Conservation (phyloP, 1,140 invertebrate species). For the Polypedilum vanderplanki region DNA sequence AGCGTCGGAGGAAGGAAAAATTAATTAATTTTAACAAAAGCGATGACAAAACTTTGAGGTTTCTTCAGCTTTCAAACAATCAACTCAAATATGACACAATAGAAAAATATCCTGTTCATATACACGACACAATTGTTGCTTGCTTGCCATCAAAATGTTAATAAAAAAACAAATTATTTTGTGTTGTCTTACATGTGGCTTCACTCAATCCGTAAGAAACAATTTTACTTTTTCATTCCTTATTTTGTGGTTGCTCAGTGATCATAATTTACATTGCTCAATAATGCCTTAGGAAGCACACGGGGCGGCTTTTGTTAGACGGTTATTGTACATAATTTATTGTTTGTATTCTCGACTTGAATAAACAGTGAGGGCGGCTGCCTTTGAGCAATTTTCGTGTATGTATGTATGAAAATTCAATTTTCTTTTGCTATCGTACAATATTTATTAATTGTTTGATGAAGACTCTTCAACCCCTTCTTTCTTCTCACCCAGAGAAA, state of each 20-base stretch:
- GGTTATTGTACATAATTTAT: slow-evolving; percentile 25
- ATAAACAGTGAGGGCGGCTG: slow-evolving; percentile 12
- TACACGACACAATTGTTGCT: background rate
- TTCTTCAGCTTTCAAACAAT: background rate
- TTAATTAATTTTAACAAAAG: slow-evolving; percentile 14
- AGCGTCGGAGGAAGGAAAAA: background rate
- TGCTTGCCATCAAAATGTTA: background rate
- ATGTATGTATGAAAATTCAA: background rate
- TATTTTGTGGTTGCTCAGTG: background rate
- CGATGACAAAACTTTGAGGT: slow-evolving; percentile 17
- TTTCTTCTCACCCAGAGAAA: background rate
- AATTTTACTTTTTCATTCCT: too few species aligned
- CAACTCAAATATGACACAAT: background rate
- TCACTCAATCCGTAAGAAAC: background rate
- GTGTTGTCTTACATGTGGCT: slow-evolving; percentile 16
- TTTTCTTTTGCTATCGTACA: background rate
- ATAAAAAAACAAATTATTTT: background rate
- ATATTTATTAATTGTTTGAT: background rate
- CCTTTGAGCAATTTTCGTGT: background rate
- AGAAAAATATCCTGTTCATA: background rate
- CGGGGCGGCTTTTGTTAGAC: background rate
- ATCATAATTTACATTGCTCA: background rate
- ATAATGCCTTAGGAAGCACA: background rate
- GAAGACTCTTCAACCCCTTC: background rate
- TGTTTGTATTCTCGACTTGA: slow-evolving; percentile 16